Percentiles rank a stretch among this genome's conserved stretches.
phyloP scores from a whole-genome alignment of 2,113 vertebrate species.

The Ictidomys tridecemlineatus region DNA sequence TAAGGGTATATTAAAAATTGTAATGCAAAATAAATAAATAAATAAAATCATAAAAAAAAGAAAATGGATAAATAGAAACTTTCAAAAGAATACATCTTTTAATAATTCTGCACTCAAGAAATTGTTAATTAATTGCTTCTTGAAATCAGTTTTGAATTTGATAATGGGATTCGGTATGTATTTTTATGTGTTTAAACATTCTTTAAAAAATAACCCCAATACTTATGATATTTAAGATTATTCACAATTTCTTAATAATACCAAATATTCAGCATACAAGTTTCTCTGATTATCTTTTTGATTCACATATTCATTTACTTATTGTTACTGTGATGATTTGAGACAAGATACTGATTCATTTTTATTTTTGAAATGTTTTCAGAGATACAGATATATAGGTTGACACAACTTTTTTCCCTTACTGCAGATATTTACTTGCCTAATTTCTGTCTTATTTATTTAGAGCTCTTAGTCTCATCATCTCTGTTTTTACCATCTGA shows the following conservation, averaged over 20 bases:
- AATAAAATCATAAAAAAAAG: too few species aligned
- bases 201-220: background rate
- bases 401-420: background rate
- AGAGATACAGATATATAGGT: background rate
- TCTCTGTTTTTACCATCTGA: background rate
- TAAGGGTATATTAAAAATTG: too few species aligned
- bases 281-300: background rate
- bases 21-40: too few species aligned
- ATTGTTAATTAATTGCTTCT: background rate
- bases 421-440: too few species aligned
- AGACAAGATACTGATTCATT: background rate
- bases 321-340: background rate
- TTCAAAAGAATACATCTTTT: background rate
- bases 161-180: background rate
- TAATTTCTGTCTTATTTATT: too few species aligned
- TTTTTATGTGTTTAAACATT: background rate
- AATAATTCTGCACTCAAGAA: background rate
- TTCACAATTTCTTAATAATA: background rate
- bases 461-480: background rate
- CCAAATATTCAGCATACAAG: background rate
- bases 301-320: background rate
- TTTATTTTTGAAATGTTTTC: background rate
- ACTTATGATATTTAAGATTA: background rate
- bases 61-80: background rate
- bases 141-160: background rate